Base-by-base conservation (phyloP, 2,888 invertebrate species). In the Dasypogon diadema region DNA sequence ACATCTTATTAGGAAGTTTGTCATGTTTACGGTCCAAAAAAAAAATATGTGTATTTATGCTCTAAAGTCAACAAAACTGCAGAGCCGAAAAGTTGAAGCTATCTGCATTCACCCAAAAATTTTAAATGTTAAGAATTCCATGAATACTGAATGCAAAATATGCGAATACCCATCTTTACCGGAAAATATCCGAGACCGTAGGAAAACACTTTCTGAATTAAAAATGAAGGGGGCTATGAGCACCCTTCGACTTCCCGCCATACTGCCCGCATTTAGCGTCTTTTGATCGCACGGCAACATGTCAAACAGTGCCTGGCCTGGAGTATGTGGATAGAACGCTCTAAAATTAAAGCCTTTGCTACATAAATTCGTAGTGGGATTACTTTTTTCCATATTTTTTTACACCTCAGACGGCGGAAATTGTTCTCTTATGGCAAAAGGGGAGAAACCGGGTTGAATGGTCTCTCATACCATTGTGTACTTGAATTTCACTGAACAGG, bases 321-420 rank as follows among this genome's bases (percentile, higher is more conserved):
- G 60, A 30, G 5, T 34, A 34, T 26, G 2, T 26, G 60, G 16
- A 16, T 14, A 60, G 21, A n/a, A n/a, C 24, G 60, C 37, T 60
- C 34, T 42, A 60, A 60, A 60, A 60, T 60, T 60, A 37, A 60
- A 60, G 16, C 60, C 60, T 60, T 60, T 60, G 37, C 21, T 16
- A 30, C 34, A 60, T 42, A 60, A 60, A 60, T 60, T 60, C 60
- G 60, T 60, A 60, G 60, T 60, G 37, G 60, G 21, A 37, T 60
- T 60, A 60, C 60, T 30, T 60, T 60, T 58, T 58, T 58, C 16
- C 58, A 58, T 58, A 58, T 56, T 58, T 42, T 60, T 60, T 60
- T 60, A 60, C 60, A 60, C 60, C 60, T 60, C 60, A 60, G 60
- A 60, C 60, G 60, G 21, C 60, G 60, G 60, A 60, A 60, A 60